phyloP scores from a whole-genome alignment of 2,888 invertebrate species.

The Oxytorus armatus region DNA sequence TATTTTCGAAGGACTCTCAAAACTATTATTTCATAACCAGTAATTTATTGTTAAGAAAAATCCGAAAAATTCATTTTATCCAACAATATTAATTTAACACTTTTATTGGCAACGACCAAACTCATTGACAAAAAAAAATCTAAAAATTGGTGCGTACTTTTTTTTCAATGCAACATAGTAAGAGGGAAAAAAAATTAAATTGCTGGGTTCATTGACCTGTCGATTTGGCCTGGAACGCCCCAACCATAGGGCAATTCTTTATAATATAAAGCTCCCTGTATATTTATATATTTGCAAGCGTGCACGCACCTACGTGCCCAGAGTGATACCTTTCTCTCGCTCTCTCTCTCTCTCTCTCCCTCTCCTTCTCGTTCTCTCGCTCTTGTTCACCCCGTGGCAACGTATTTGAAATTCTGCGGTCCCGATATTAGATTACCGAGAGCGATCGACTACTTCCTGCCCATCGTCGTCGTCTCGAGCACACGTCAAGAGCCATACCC shows the following conservation, averaged over 20 bases:
- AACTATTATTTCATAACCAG: too few species aligned
- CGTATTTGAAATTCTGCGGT: slow-evolving; percentile 70
- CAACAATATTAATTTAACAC: too few species aligned
- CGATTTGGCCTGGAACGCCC: neutral
- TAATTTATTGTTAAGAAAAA: too few species aligned
- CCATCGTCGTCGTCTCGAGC: slow-evolving; percentile 64
- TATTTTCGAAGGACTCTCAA: too few species aligned
- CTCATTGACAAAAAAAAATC: too few species aligned
- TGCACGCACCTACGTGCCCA: slow-evolving; percentile 51
- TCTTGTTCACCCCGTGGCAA: slow-evolving; percentile 48
- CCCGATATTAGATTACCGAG: slow-evolving; percentile 75
- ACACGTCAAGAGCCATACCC: slow-evolving; percentile 61
- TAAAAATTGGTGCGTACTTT: too few species aligned
- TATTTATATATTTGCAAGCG: slow-evolving; percentile 16
- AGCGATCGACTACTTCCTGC: slow-evolving; percentile 77
- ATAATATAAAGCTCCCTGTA: neutral
- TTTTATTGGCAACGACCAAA: too few species aligned
- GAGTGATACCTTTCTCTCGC: slow-evolving; percentile 40
- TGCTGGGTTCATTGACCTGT: neutral
- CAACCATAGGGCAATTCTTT: neutral
- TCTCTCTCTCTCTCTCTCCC: slow-evolving; percentile 18
- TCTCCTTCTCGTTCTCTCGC: slow-evolving; percentile 32
- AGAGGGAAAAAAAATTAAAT: neutral
- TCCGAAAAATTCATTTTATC: too few species aligned
- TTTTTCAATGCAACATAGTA: neutral